Percentiles rank a stretch among this genome's conserved stretches.
These are phyloP conservation scores for Lonchura striata DNA, from an alignment of 2,113 vertebrate species.

Conservation along the genomic window DNA sequence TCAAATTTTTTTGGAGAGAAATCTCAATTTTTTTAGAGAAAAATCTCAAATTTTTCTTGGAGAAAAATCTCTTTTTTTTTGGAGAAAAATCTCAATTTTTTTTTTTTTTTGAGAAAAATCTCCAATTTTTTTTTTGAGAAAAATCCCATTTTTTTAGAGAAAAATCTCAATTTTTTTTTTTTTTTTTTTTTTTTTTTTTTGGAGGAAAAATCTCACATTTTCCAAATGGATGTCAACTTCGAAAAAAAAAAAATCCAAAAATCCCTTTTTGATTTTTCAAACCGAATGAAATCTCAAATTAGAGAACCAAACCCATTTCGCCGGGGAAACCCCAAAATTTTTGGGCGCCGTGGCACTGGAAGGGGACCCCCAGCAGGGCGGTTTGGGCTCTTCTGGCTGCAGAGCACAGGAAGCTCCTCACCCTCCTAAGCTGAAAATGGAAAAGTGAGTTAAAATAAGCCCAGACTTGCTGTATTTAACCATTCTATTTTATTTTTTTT, in stretches of 20 bases:
- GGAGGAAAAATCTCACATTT: not conserved
- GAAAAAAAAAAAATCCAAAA: not conserved
- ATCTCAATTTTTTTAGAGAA: no score
- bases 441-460: slow-evolving; percentile 26
- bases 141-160: no score
- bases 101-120: no score
- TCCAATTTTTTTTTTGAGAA: no score
- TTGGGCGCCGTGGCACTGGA: rapidly evolving
- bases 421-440: not conserved
- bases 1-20: no score
- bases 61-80: no score
- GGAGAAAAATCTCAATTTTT: no score
- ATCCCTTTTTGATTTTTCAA: not conserved
- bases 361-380: not conserved
- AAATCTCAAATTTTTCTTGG: no score
- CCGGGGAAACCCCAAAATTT: not conserved
- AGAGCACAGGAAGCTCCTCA: slow-evolving; percentile 7
- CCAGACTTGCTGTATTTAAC: not conserved
- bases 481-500: not conserved
- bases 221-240: not conserved
- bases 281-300: not conserved
- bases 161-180: no score
- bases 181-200: no score
- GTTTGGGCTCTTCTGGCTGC: no score
- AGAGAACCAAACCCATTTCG: not conserved